Base-by-base conservation (phyloP, 2,888 invertebrate species). In the Drosophila flavopinicola region DNA sequence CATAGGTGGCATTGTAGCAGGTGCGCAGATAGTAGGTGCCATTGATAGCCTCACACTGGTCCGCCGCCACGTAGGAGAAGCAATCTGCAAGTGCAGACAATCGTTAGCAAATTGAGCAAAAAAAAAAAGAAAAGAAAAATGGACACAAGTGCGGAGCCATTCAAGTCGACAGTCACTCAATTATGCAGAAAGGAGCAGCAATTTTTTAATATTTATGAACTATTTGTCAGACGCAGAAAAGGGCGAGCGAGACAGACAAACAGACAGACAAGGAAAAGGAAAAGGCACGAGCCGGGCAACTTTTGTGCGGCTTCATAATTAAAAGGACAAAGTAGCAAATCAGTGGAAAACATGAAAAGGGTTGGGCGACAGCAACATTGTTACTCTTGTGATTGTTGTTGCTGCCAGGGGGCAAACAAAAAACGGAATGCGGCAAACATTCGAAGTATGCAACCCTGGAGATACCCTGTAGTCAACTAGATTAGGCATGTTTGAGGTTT, bases 21-120 rank as follows among this genome's bases (percentile, higher is more conserved):
- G 92, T 91, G 51, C 93, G 90, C 78, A 94, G 91, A 83, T 94
- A 95, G 85, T 93, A 95, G 9, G 94, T 94, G 58, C 94, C 94
- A 84, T 94, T 94, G 39, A 88, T 89, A 24, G 92, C 91, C 63
- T 92, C 92, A 79, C 94, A 95, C 59, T 90, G 89, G 80, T 94
- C 93, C 9, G 94, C 94, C 87, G 92, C 93, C 87, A 94, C 94
- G 59, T 94, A 94, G 41, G 94, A 94, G 88, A 93, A 94, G 79
- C 94, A 95, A 90, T 94, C 94, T 93, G 91, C 66, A 92, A 92
- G 11, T 20, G 10, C 13, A 29, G 13, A 33, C 24, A 51, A 45
- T 24, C 38, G 53, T 60, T 41, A 70, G 44, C 23, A 51, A 66
- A 56, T 59, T 58, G 38, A 15, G 25, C 32, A 42, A 35, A 42